Percentiles rank a stretch among this genome's conserved stretches.
Conservation (phyloP, 35 echinoderm and acorn worm genomes). For the Apostichopus japonicus region DNA sequence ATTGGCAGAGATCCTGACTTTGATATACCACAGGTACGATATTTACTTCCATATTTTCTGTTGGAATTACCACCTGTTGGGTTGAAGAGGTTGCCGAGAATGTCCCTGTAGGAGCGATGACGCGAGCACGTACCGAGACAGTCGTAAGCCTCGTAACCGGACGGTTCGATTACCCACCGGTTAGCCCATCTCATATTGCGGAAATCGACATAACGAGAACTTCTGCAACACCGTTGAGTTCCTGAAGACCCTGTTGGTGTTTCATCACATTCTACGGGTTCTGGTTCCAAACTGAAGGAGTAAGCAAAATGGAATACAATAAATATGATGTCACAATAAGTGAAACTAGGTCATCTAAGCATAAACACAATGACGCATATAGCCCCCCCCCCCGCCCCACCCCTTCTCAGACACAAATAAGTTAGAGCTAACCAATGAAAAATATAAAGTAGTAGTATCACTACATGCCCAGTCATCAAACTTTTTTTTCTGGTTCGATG, state of each 20-base stretch:
- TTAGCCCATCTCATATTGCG: constrained; percentile 77
- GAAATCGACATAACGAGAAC: constrained; percentile 79
- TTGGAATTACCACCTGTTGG: background rate
- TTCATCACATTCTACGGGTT: constrained; percentile 61
- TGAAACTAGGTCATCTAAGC: background rate
- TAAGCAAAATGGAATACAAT: constrained; percentile 26
- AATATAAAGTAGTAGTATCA: no score
- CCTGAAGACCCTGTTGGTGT: constrained; percentile 15
- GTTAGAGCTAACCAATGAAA: no score
- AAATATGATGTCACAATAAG: background rate
- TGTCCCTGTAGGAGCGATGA: constrained; percentile 59
- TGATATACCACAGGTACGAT: constrained; percentile 66
- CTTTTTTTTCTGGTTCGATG: no score
- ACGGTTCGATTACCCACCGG: constrained; percentile 96
- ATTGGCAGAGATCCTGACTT: constrained; percentile 77
- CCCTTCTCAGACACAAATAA: no score
- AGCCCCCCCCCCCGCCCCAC: no score
- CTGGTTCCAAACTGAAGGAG: constrained; percentile 73
- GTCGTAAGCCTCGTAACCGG: constrained; percentile 90
- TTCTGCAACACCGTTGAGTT: constrained; percentile 76
- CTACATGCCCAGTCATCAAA: background rate
- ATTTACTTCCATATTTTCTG: constrained; percentile 17
- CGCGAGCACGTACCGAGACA: constrained; percentile 73
- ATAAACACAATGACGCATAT: no score
- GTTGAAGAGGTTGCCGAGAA: constrained; percentile 28